Conservation (phyloP, 2,797 vertebrate species). For the Tenualosa ilisha region DNA sequence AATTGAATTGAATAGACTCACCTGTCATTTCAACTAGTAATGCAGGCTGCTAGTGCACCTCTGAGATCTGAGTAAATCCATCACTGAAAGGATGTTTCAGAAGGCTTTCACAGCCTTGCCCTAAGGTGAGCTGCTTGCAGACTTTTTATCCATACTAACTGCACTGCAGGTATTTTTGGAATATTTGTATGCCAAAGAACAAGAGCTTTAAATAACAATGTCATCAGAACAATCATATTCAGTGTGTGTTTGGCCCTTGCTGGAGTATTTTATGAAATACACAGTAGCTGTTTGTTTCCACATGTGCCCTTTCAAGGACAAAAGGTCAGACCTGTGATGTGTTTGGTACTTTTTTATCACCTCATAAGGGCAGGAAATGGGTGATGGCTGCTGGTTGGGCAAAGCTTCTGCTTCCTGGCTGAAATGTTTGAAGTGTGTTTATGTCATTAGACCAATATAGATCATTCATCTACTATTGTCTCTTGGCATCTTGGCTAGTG, state of each 20-base stretch:
- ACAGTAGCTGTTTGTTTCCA: neutral
- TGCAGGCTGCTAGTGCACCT: no score
- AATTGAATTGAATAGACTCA: no score
- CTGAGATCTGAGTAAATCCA: no score
- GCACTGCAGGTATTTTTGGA: no score
- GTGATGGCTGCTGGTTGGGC: constrained; percentile 1
- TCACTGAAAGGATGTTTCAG: no score
- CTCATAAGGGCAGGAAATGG: neutral
- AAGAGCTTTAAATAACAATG: neutral
- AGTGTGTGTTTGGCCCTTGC: neutral
- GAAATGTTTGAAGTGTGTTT: constrained; percentile 17
- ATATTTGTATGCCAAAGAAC: neutral
- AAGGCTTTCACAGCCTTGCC: no score
- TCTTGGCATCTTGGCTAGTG: neutral
- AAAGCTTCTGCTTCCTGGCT: neutral
- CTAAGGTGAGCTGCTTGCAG: no score
- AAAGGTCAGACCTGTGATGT: neutral
- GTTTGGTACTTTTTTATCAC: neutral
- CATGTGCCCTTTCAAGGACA: neutral
- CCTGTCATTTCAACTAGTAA: no score
- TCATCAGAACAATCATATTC: neutral
- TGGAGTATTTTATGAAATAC: neutral
- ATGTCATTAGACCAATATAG: neutral
- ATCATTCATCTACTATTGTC: constrained; percentile 16
- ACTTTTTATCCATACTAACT: no score